phyloP scores from a whole-genome alignment of 2,113 vertebrate genomes.

The Dicerorhinus sumatrensis region DNA sequence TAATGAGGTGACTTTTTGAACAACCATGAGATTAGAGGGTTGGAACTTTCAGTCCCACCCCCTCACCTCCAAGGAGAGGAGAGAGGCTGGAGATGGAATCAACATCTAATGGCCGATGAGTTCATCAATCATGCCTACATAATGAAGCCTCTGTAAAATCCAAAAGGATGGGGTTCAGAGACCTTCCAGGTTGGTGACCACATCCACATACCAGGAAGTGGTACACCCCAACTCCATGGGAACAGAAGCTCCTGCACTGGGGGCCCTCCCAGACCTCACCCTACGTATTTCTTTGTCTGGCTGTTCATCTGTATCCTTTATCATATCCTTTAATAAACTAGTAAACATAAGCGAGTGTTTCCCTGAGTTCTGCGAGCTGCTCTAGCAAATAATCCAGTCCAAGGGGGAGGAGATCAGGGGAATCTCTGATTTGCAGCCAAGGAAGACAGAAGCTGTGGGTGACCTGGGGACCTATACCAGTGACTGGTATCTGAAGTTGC shows the following conservation, averaged over 20 bases:
- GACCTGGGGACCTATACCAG: neutral
- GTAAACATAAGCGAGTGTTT: neutral
- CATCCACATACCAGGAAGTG: neutral
- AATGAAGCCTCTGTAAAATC: neutral
- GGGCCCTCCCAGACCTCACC: neutral
- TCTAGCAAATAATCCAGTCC: neutral
- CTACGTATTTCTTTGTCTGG: neutral
- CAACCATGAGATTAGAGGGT: neutral
- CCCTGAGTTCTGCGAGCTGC: neutral
- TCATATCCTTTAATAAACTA: neutral
- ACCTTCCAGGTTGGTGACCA: neutral
- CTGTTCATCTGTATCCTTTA: neutral
- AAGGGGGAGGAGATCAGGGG: neutral
- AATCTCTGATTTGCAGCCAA: neutral
- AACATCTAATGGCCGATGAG: neutral
- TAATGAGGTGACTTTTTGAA: neutral
- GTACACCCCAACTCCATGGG: neutral
- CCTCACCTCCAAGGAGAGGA: neutral
- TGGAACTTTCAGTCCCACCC: neutral
- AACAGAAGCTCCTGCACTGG: neutral
- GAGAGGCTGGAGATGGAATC: neutral
- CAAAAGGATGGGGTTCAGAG: neutral
- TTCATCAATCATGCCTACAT: neutral
- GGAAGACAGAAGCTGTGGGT: neutral
- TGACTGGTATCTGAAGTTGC: neutral